A percentile compares a stretch with the other conserved stretches of the same genome.
Evolutionary conservation across 1,140 invertebrate species (phyloP).

Genomic region (Archivesica marissinica): DNA sequence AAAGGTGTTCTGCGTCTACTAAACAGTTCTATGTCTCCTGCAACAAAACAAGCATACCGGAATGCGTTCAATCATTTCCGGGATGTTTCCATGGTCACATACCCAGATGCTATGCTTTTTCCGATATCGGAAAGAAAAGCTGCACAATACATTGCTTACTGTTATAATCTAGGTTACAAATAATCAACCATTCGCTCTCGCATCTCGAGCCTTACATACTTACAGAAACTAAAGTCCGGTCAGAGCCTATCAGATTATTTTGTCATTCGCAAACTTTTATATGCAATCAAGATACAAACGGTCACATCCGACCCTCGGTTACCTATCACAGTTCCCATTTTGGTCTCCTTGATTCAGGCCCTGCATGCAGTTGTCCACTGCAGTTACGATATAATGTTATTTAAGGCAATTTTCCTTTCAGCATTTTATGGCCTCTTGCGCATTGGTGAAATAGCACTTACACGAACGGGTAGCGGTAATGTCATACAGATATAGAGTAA

Average conservation of each 20-base stretch:
- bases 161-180: not conserved
- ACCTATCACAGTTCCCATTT: not conserved
- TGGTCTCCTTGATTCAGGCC: not conserved
- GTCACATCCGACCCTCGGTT: not conserved
- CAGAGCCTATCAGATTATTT: not conserved
- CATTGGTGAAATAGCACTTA: conserved; percentile 15
- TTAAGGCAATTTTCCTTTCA: conserved; percentile 11
- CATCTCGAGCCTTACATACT: not conserved
- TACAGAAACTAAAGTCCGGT: not conserved
- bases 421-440: conserved; percentile 16
- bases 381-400: not conserved
- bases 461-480: not conserved
- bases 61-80: not conserved
- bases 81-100: not conserved
- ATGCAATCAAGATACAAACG: not conserved
- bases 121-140: not conserved
- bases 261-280: conserved; percentile 15
- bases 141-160: conserved; percentile 2
- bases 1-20: not conserved
- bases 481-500: not conserved
- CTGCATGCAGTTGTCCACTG: not conserved
- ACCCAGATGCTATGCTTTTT: not conserved
- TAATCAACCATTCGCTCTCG: not conserved
- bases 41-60: not conserved
- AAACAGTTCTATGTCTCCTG: not conserved